phyloP scores from a whole-genome alignment of 2,113 vertebrate species.

The Erythrolamprus reginae region DNA sequence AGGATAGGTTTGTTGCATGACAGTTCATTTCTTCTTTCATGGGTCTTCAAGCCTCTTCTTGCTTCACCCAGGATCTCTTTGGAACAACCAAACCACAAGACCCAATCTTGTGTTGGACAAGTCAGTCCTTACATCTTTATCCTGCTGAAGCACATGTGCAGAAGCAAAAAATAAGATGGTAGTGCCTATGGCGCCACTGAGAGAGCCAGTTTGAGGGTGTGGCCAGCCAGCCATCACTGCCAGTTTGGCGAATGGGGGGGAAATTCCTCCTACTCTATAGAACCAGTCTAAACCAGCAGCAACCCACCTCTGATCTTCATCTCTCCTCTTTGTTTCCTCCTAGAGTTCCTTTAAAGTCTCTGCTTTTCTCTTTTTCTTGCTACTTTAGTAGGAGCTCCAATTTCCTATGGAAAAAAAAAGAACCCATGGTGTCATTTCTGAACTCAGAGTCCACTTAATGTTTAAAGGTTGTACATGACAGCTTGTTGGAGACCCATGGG shows the following conservation, averaged over 20 bases:
- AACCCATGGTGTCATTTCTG: not conserved
- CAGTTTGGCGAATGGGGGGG: no score
- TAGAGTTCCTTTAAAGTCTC: not conserved
- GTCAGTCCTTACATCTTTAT: not conserved
- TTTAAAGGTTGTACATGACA: not conserved
- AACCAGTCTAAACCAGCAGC: no score
- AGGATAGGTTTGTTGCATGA: not conserved
- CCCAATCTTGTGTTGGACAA: not conserved
- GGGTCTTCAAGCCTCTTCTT: not conserved
- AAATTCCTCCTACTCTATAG: no score
- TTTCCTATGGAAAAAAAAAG: not conserved
- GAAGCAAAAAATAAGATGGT: no score
- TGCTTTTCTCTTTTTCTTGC: not conserved
- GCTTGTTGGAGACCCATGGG: not conserved
- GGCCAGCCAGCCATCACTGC: no score
- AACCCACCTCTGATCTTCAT: not conserved
- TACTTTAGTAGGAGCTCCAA: not conserved
- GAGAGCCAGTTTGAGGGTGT: no score
- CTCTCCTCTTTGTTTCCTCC: not conserved
- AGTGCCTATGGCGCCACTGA: no score
- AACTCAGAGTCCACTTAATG: not conserved
- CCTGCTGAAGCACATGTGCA: no score
- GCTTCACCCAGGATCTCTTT: not conserved
- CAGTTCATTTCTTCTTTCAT: not conserved
- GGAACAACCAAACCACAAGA: not conserved